These are phyloP conservation scores for Zenarchopterus dispar DNA, from an alignment of 2,797 vertebrate species.

Conservation along the genomic window DNA sequence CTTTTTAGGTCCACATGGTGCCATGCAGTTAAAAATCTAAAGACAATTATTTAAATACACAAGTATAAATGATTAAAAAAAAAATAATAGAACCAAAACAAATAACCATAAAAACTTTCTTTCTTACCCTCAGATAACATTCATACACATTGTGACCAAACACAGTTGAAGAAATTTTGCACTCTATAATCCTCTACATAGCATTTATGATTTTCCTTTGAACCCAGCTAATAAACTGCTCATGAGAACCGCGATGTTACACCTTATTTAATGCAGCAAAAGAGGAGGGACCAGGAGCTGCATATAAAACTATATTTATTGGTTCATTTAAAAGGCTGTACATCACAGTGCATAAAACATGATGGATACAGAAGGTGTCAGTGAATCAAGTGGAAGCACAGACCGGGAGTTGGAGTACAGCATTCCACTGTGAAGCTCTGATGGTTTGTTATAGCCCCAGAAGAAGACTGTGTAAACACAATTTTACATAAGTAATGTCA, in stretches of 20 bases:
- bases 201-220: too few relatives aligned
- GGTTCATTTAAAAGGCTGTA: constrained; percentile 52
- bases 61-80: background rate
- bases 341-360: constrained; percentile 18
- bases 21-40: too few relatives aligned
- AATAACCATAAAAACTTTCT: too few relatives aligned
- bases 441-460: constrained; percentile 5
- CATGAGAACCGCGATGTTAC: too few relatives aligned
- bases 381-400: constrained; percentile 7
- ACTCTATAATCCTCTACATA: too few relatives aligned
- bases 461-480: constrained; percentile 15
- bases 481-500: constrained; percentile 19
- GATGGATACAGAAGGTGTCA: background rate
- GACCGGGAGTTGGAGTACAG: background rate
- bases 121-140: too few relatives aligned
- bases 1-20: too few relatives aligned
- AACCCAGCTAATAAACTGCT: too few relatives aligned
- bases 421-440: background rate
- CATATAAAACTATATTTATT: constrained; percentile 73
- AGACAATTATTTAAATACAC: too few relatives aligned
- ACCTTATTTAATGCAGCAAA: background rate
- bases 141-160: too few relatives aligned
- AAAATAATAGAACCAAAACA: background rate
- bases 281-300: background rate
- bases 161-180: too few relatives aligned